Percentiles rank a stretch among this genome's conserved stretches.
Conservation (phyloP, 2,113 vertebrate genomes). For the Heptranchias perlo region DNA sequence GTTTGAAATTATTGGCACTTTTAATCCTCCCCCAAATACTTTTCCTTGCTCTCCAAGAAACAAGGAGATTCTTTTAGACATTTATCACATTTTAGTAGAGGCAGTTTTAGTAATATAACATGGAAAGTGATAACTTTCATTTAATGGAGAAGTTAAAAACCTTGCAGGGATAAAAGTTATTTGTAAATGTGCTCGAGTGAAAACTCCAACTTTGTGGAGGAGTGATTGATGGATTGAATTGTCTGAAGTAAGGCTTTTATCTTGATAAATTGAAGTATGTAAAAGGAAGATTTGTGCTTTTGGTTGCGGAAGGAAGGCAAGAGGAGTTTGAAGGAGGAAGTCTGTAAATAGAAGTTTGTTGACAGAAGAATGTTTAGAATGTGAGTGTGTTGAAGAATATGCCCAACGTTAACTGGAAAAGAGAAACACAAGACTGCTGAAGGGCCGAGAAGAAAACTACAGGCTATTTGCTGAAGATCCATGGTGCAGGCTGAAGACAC, state of each 20-base stretch:
- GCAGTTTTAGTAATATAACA: background rate
- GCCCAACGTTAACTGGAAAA: background rate
- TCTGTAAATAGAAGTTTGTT: background rate
- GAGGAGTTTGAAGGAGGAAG: background rate
- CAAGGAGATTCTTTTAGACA: background rate
- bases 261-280: too few relatives aligned
- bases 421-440: background rate
- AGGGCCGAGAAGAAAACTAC: background rate
- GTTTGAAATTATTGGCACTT: background rate
- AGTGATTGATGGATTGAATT: background rate
- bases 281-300: too few relatives aligned
- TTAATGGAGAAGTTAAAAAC: background rate
- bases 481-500: too few relatives aligned
- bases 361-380: background rate
- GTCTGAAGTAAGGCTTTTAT: too few relatives aligned
- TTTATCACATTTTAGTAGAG: background rate
- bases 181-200: background rate
- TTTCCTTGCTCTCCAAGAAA: background rate
- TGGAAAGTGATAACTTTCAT: background rate
- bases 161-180: background rate
- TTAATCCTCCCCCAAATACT: background rate
- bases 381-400: background rate
- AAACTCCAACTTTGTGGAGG: background rate
- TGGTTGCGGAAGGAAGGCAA: background rate
- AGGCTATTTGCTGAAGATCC: background rate